phyloP scores from a whole-genome alignment of 92 coral and sea anemone species.

The Umimayanthus kanabou region DNA sequence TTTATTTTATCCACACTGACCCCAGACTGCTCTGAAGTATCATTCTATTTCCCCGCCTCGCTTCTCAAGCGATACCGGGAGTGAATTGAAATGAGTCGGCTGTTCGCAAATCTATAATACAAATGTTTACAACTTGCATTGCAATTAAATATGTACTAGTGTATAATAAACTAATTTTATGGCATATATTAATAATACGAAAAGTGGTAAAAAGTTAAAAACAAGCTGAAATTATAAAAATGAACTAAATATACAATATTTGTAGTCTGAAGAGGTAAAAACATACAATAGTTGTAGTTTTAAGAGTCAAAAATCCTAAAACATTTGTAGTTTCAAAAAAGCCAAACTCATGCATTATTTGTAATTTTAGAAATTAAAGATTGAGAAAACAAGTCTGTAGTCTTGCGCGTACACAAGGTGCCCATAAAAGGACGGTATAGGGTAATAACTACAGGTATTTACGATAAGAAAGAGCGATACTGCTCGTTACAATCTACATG shows the following conservation, averaged over 20 bases:
- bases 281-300: too few relatives aligned
- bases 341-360: too few relatives aligned
- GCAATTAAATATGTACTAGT: not conserved
- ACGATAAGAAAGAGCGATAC: not conserved
- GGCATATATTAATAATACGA: not conserved
- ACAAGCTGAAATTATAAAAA: not conserved
- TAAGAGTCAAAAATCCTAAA: too few relatives aligned
- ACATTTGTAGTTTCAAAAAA: too few relatives aligned
- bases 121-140: conserved; percentile 18
- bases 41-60: not conserved
- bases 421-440: not conserved
- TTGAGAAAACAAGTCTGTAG: not conserved
- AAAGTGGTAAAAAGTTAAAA: too few relatives aligned
- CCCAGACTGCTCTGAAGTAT: not conserved
- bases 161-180: not conserved
- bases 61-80: conserved; percentile 13
- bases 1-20: not conserved
- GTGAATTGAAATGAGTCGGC: not conserved
- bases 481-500: not conserved
- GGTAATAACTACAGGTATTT: not conserved
- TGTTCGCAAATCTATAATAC: not conserved
- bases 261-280: too few relatives aligned
- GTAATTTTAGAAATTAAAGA: too few relatives aligned
- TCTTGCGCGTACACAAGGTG: not conserved
- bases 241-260: too few relatives aligned